Percentiles rank a stretch among this genome's conserved stretches.
phyloP scores from a whole-genome alignment of 2,113 vertebrate genomes.

The Heterotis niloticus region DNA sequence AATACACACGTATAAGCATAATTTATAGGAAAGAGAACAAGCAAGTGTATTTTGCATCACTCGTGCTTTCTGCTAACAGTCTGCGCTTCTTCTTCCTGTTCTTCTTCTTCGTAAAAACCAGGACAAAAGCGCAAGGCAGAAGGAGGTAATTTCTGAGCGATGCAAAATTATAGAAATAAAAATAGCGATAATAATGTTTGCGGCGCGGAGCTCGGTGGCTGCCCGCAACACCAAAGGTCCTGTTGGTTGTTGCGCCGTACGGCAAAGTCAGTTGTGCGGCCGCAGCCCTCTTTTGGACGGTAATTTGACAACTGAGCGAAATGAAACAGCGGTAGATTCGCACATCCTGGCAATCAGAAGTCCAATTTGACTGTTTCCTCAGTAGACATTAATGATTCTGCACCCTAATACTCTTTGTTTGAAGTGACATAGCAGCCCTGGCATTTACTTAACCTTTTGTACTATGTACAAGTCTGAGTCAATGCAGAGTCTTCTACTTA shows the following conservation, averaged over 20 bases:
- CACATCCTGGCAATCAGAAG: conserved; percentile 79
- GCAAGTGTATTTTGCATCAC: background rate
- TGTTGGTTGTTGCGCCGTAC: conserved; percentile 57
- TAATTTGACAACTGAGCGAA: conserved; percentile 87
- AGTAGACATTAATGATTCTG: conserved; percentile 95
- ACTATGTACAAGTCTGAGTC: conserved; percentile 90
- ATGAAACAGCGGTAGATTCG: conserved; percentile 74
- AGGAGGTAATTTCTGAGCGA: conserved; percentile 2
- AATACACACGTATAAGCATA: background rate
- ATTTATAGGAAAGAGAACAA: background rate
- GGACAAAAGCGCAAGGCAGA: background rate
- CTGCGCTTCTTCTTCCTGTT: background rate
- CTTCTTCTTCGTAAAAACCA: background rate
- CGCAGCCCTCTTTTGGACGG: conserved; percentile 73
- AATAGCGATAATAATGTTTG: conserved; percentile 15
- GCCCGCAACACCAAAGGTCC: conserved; percentile 6
- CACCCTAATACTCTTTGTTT: conserved; percentile 99
- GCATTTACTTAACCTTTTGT: conserved; percentile 99
- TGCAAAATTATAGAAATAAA: background rate
- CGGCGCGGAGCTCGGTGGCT: background rate
- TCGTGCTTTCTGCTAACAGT: background rate
- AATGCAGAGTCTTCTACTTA: conserved; percentile 88
- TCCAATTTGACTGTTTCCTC: conserved; percentile 91
- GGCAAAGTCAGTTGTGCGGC: conserved; percentile 76
- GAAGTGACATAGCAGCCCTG: conserved; percentile 91